Conservation (phyloP, 2,888 invertebrate species). For the Epicampocera succincta region DNA sequence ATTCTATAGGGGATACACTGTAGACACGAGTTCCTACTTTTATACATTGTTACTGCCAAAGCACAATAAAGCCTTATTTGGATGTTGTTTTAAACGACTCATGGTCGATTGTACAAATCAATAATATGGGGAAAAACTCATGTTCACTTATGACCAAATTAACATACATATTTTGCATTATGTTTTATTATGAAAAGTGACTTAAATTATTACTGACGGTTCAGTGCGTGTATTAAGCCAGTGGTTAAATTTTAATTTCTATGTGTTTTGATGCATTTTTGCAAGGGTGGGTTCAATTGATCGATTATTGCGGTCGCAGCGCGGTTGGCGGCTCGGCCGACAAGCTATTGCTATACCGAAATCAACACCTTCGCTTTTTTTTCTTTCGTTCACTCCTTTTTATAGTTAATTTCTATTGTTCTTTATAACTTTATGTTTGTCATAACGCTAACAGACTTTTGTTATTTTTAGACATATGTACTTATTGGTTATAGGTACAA, state of each 20-base stretch:
- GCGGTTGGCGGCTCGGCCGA: constrained; percentile 46
- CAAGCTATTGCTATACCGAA: constrained; percentile 55
- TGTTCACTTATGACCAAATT: neutral
- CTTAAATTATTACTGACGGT: neutral
- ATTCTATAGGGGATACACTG: constrained; percentile 28
- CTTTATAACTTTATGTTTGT: neutral
- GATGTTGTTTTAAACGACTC: constrained; percentile 40
- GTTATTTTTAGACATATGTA: constrained; percentile 1
- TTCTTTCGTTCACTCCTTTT: constrained; percentile 59
- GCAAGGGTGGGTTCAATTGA: constrained; percentile 69
- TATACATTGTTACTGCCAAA: constrained; percentile 47
- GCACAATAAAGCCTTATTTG: constrained; percentile 60
- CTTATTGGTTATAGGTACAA: constrained; percentile 28
- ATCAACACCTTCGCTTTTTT: constrained; percentile 69
- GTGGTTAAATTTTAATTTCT: constrained; percentile 41
- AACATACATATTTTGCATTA: too few species aligned
- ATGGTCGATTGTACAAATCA: constrained; percentile 23
- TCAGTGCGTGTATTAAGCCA: constrained; percentile 24
- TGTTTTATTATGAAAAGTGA: too few species aligned
- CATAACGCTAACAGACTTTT: neutral
- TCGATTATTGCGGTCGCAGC: constrained; percentile 64
- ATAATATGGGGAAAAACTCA: neutral
- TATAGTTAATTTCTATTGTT: neutral
- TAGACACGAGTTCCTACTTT: constrained; percentile 49
- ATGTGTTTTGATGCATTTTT: constrained; percentile 47